Evolutionary conservation across 2,113 vertebrate genomes (phyloP), one percentile per base, ranked within the genome.

Genomic region (Ptychochromis oligacanthus): DNA sequence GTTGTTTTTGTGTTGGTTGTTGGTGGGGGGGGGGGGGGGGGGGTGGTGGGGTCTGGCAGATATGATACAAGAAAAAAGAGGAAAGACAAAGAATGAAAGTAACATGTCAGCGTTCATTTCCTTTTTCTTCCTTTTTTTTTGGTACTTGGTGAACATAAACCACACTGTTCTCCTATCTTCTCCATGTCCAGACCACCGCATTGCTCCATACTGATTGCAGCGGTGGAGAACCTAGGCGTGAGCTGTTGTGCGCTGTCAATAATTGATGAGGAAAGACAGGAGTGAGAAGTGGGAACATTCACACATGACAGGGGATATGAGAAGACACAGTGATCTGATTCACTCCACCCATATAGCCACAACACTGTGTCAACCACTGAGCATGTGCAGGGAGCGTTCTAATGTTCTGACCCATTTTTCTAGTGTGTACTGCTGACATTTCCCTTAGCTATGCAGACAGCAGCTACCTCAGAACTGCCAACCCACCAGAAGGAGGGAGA

Each of bases 361-460:
- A 13, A 72, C 88, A 43, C 82, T 72, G 82, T 84, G 86, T 78
- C 87, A 76, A 65, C 79, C 84, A 88, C 91, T 90, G 94, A 94
- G 94, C 94, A 91, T 92, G 91, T 93, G 93, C 93, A 38, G 77
- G 40, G 49, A 81, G 87, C 84, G 82, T 79, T 91, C 83, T 85
- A 93, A 90, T 89, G 92, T 94, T 93, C 91, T 94, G 94, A 94
- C 94, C 94, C 93, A 93, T 90, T 95, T 93, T 91, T 85, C 82
- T 31, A 65, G 83, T 81, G 83, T 80, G 88, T 87, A 87, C 86
- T 83, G 91, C 91, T 95, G 94, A 95, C 94, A 94, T 94, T 95
- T 95, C 92, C 91, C 93, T 95, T 93, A 94, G 94, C 94, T 87
- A 89, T 91, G 89, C 92, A 95, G 94, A 93, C 92, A 93, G 92